These are phyloP conservation scores for Charanyca ferruginea DNA, from an alignment of 2,888 invertebrate species.

Conservation along the genomic window DNA sequence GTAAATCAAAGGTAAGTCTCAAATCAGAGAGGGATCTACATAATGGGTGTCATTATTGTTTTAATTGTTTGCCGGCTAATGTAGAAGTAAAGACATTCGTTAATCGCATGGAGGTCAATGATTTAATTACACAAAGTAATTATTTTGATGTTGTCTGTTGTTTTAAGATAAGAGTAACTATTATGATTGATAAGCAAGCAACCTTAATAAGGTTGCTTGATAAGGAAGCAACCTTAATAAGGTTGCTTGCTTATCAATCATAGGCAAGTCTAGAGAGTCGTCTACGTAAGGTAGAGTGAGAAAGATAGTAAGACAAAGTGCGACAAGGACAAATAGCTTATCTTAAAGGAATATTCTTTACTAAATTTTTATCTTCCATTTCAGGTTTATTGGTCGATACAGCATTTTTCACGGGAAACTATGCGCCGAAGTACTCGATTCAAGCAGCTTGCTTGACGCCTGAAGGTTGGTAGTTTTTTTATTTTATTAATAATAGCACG, in stretches of 20 bases:
- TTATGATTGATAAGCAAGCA: slow-evolving; percentile 3
- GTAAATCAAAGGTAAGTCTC: no score
- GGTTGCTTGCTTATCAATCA: no score
- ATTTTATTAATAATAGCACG: not conserved
- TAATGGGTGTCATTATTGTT: no score
- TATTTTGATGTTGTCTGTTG: not conserved
- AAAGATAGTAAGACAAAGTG: not conserved
- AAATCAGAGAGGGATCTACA: no score
- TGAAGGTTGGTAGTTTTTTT: slow-evolving; percentile 80
- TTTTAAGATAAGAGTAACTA: slow-evolving; percentile 7
- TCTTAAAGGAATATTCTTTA: not conserved
- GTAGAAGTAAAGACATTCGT: not conserved
- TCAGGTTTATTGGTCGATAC: slow-evolving; percentile 91
- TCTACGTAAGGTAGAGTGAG: not conserved
- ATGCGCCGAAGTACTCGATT: slow-evolving; percentile 91
- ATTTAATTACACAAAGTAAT: not conserved
- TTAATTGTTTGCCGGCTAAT: no score
- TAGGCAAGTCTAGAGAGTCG: not conserved
- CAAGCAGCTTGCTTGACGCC: slow-evolving; percentile 90
- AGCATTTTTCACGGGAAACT: slow-evolving; percentile 92
- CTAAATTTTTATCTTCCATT: slow-evolving; percentile 51
- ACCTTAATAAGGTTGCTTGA: no score
- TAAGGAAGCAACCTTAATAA: no score
- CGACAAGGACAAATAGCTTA: not conserved
- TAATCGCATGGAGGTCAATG: not conserved